These are phyloP conservation scores for Ictalurus furcatus DNA, from an alignment of 2,113 vertebrate genomes.

Conservation along the genomic window DNA sequence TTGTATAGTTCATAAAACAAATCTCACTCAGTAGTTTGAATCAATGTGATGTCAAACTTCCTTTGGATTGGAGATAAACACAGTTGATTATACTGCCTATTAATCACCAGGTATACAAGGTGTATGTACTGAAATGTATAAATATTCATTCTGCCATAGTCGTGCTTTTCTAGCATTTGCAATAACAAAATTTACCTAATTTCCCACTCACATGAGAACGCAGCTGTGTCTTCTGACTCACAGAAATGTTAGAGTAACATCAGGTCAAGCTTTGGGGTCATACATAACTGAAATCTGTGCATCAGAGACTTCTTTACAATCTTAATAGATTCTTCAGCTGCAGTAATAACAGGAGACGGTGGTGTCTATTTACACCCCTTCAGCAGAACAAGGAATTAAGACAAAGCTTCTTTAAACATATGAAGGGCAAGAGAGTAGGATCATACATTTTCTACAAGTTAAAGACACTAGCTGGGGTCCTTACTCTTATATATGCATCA, in stretches of 20 bases:
- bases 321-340: background rate
- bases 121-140: background rate
- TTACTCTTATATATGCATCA: background rate
- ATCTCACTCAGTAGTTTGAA: background rate
- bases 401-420: slow-evolving; percentile 3
- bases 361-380: background rate
- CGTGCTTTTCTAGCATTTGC: background rate
- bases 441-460: background rate
- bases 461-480: background rate
- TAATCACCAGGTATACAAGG: background rate
- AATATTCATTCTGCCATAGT: background rate
- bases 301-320: background rate
- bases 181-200: background rate
- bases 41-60: background rate
- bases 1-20: background rate
- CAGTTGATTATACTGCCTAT: background rate
- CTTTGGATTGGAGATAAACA: background rate
- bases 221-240: background rate
- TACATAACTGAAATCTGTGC: background rate
- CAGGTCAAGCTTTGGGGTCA: background rate
- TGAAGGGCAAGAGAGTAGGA: slow-evolving; percentile 27
- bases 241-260: background rate
- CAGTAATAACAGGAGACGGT: background rate
- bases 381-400: background rate
- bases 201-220: background rate